Evolutionary conservation across 2,888 invertebrate species (phyloP).

Genomic region (Dicycla oo): DNA sequence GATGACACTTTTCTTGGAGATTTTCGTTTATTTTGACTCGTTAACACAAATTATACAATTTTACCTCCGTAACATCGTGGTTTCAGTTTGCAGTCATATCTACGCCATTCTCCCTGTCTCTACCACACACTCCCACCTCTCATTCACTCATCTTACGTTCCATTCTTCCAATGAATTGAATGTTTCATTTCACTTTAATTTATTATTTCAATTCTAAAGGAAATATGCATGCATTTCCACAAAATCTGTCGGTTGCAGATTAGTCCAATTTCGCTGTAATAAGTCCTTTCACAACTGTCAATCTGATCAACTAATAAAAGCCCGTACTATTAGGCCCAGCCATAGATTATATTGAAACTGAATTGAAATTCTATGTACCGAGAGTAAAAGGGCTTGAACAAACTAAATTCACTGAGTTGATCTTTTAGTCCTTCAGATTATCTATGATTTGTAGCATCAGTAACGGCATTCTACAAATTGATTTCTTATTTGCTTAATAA

Average conservation of each 20-base stretch:
- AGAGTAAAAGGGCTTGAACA: slow-evolving; percentile 1
- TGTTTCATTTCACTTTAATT: too few relatives aligned
- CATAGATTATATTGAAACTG: slow-evolving; percentile 15
- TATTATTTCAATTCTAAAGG: too few relatives aligned
- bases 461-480: not conserved
- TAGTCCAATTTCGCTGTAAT: not conserved
- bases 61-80: too few relatives aligned
- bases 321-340: slow-evolving; percentile 7
- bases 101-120: too few relatives aligned
- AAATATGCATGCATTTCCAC: not conserved
- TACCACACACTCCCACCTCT: too few relatives aligned
- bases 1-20: too few relatives aligned
- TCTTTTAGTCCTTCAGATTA: slow-evolving; percentile 1
- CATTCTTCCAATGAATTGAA: too few relatives aligned
- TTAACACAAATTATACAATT: too few relatives aligned
- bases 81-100: too few relatives aligned
- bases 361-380: slow-evolving; percentile 25
- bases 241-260: slow-evolving; percentile 1
- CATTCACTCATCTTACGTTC: too few relatives aligned
- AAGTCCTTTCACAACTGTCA: slow-evolving; percentile 17
- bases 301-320: slow-evolving; percentile 31
- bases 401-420: slow-evolving; percentile 34
- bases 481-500: slow-evolving; percentile 1
- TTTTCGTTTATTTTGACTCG: too few relatives aligned
- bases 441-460: not conserved